phyloP scores from a whole-genome alignment of 1,140 invertebrate genomes.

The Trachelipus rathkii region DNA sequence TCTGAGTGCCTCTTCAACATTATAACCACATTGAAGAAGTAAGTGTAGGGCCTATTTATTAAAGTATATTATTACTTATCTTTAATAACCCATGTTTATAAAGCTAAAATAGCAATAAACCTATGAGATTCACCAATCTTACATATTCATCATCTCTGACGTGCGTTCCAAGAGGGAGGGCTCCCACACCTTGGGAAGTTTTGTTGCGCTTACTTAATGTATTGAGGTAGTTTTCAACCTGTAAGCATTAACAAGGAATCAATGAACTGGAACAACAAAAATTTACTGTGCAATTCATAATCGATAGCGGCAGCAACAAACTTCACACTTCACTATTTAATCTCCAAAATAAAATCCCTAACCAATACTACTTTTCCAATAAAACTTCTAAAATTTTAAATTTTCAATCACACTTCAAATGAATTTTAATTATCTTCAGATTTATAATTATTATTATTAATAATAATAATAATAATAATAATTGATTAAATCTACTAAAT shows the following conservation, averaged over 20 bases:
- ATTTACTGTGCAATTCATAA: too few relatives aligned
- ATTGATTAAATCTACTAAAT: too few relatives aligned
- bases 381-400: too few relatives aligned
- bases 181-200: constrained; percentile 58
- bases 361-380: too few relatives aligned
- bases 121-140: constrained; percentile 16
- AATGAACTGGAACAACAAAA: too few relatives aligned
- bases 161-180: constrained; percentile 67
- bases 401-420: not conserved
- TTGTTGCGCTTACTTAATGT: constrained; percentile 32
- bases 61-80: not conserved
- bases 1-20: constrained; percentile 84
- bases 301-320: too few relatives aligned
- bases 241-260: not conserved
- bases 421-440: too few relatives aligned
- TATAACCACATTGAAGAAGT: constrained; percentile 88
- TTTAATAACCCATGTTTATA: not conserved
- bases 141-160: constrained; percentile 83
- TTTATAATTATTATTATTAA: too few relatives aligned
- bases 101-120: constrained; percentile 28
- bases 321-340: too few relatives aligned
- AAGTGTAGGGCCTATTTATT: constrained; percentile 75
- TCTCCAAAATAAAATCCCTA: too few relatives aligned
- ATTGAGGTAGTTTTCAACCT: constrained; percentile 77
- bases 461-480: too few relatives aligned